Base-by-base conservation (phyloP, 2,888 invertebrate genomes). In the Tetanocera ferruginea region DNA sequence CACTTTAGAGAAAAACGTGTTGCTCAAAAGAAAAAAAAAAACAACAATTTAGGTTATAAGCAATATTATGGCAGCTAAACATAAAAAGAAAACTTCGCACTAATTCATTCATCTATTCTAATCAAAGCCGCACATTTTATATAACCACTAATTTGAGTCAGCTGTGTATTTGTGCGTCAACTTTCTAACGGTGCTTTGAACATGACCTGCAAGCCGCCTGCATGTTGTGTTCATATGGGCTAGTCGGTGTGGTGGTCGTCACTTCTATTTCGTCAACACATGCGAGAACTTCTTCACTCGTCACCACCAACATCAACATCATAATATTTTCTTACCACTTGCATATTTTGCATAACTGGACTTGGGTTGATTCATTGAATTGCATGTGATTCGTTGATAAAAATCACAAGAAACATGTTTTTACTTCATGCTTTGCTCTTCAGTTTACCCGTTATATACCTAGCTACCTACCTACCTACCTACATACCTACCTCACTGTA, bases 331-430 rank as follows among this genome's bases (percentile, higher is more conserved):
- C 9, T 43, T 69, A 9, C 43, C 11, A 11, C 25, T 49, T 69
- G 11, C 49, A 69, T 49, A 23, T 23, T 17, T 11, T 23, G 49
- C 67, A 23, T 51, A 23, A 23, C 17, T 69, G 23, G 37, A 43
- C 23, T 23, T 5, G 0, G 8, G 37, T 43, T 49, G 49, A 69
- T 43, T 49, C 37, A 43, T 25, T 49, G 25, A 25, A 23, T 49
- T 19, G 37, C 43, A 49, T 37, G 31, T 43, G 67, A 69, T 69
- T 69, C 19, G 23, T 6, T 19, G 37, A 43, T 69, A 49, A 69
- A 69, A 43, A 69, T 37, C 23, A 49, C 9, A 9, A 49, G 67
- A 69, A 67, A 69, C 67, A 69, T 34, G 66, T 66, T 66, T 66
- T 37, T 37, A 55, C 66, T 66, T 31, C 19, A 34, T 37, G n/a